Evolutionary conservation across 2,113 vertebrate genomes (phyloP).

Genomic region (Cyanistes caeruleus): DNA sequence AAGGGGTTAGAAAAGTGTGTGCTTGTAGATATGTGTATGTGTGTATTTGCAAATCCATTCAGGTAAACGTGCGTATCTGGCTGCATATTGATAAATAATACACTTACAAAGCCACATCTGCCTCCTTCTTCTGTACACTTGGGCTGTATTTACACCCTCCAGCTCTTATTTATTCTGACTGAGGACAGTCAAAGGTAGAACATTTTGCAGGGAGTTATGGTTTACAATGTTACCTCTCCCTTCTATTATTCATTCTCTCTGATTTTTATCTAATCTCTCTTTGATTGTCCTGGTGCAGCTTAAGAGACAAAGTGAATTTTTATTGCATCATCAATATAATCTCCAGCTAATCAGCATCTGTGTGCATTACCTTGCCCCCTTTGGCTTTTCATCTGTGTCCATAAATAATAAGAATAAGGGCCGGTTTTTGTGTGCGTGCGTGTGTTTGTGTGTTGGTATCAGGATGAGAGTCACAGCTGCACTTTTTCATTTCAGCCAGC

Average conservation of each 20-base stretch:
- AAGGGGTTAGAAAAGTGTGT: not conserved
- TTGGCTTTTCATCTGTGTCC: constrained; percentile 65
- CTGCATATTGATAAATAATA: not conserved
- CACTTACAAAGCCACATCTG: not conserved
- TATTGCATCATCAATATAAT: constrained; percentile 86
- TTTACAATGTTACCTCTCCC: constrained; percentile 49
- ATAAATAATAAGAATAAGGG: constrained; percentile 68
- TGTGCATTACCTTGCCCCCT: constrained; percentile 62
- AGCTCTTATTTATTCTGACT: not conserved
- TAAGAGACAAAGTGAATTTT: constrained; percentile 84
- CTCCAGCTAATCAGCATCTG: constrained; percentile 79
- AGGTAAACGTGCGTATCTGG: not conserved
- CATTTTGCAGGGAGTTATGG: not conserved
- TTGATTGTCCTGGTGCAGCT: constrained; percentile 77
- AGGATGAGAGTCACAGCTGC: constrained; percentile 1
- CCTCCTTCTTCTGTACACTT: not conserved
- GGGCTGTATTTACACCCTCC: not conserved
- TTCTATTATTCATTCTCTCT: constrained; percentile 77
- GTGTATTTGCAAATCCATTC: not conserved
- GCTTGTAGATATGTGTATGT: not conserved
- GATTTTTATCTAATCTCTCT: constrained; percentile 80
- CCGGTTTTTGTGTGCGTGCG: fast-evolving
- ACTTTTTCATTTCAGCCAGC: constrained; percentile 30
- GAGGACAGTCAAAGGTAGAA: not conserved
- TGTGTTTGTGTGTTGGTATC: not conserved